Evolutionary conservation across 1,140 invertebrate genomes (phyloP).

Genomic region (Tetramorium simillimum): DNA sequence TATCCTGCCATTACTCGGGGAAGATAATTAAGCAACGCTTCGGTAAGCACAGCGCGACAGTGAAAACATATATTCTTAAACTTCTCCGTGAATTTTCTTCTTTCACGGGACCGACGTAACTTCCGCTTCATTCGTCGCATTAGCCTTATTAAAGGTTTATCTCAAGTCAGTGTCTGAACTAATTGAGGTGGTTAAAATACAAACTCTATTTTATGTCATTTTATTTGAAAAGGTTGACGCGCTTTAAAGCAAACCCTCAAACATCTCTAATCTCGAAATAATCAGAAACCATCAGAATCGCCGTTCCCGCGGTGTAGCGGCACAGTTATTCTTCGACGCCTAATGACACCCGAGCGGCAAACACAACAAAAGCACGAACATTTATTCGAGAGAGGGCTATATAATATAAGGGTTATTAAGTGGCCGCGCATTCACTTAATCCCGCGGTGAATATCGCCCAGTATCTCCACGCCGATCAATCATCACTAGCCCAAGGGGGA

Average conservation of each 20-base stretch:
- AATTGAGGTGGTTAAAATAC: constrained; percentile 10
- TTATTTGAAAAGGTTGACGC: background rate
- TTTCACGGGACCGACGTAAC: background rate
- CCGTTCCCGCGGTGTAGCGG: background rate
- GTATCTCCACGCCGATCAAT: constrained; percentile 84
- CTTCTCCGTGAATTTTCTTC: constrained; percentile 17
- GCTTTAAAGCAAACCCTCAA: background rate
- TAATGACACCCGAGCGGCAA: background rate
- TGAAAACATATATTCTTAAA: constrained; percentile 64
- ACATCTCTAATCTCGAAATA: constrained; percentile 2
- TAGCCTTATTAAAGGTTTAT: constrained; percentile 29
- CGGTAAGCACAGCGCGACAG: constrained; percentile 69
- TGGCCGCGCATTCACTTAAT: constrained; percentile 85
- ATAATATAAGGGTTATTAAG: constrained; percentile 81
- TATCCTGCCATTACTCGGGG: constrained; percentile 73
- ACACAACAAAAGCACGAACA: background rate
- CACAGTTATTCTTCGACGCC: background rate
- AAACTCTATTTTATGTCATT: background rate
- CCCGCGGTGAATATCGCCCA: constrained; percentile 83
- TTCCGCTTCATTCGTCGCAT: constrained; percentile 41
- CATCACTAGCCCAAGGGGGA: constrained; percentile 66
- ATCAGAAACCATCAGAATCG: constrained; percentile 7
- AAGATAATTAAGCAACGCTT: constrained; percentile 76
- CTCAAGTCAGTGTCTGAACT: background rate
- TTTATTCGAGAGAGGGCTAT: constrained; percentile 54